Conservation (phyloP, 2,888 invertebrate genomes). For the Pachymerium ferrugineum region DNA sequence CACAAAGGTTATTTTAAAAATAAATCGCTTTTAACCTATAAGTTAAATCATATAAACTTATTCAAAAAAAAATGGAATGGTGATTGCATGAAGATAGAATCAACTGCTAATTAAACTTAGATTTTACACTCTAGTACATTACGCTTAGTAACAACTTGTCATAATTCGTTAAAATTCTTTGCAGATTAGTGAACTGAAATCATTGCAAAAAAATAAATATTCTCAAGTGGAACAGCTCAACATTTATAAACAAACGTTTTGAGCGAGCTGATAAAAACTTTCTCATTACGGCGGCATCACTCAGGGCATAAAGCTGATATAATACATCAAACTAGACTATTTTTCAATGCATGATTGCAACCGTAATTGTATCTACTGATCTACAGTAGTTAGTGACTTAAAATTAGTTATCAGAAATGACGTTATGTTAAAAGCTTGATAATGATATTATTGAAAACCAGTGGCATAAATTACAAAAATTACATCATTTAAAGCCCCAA, state of each 20-base stretch:
- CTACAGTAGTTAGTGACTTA: background rate
- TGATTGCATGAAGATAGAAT: no score
- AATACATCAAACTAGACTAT: background rate
- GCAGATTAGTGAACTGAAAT: no score
- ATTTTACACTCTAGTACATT: background rate
- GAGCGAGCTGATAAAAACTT: no score
- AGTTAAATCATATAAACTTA: slow-evolving; percentile 9
- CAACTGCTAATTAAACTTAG: no score
- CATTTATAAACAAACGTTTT: no score
- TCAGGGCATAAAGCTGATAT: background rate
- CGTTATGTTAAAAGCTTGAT: background rate
- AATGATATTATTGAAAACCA: background rate
- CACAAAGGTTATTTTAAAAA: background rate
- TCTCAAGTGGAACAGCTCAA: no score
- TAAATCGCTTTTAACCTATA: background rate
- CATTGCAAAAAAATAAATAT: no score
- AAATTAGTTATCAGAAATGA: background rate
- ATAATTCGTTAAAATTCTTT: background rate
- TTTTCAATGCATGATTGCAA: no score
- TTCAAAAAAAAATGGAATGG: background rate
- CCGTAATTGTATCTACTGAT: background rate
- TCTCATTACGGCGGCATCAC: background rate
- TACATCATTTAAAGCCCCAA: slow-evolving; percentile 2
- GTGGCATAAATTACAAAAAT: background rate
- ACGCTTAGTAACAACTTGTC: background rate